A percentile compares a stretch with the other conserved stretches of the same genome.
Conservation (phyloP, 2,113 vertebrate species). For the Cynoglossus semilaevis region DNA sequence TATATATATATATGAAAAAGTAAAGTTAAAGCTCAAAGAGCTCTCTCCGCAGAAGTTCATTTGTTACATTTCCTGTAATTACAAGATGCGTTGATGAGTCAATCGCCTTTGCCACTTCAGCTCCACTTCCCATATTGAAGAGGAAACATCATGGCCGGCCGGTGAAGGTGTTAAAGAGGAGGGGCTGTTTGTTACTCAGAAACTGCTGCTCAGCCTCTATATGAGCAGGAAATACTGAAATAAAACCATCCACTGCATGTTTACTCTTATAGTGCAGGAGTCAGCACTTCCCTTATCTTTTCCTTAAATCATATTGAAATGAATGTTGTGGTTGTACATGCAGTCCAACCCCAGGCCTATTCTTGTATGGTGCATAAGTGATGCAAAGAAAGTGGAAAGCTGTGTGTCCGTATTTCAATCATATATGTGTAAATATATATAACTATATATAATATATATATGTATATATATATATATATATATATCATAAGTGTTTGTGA, state of each 20-base stretch:
- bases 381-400: no score
- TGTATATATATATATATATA: no score
- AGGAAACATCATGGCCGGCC: constrained; percentile 57
- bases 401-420: neutral
- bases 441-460: no score
- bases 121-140: constrained; percentile 63
- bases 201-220: constrained; percentile 8
- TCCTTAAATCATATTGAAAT: neutral
- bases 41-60: constrained; percentile 18
- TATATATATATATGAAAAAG: no score
- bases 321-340: constrained; percentile 8
- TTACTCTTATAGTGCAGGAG: neutral
- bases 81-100: constrained; percentile 55
- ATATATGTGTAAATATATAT: no score
- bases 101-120: constrained; percentile 43
- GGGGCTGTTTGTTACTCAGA: constrained; percentile 42
- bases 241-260: neutral
- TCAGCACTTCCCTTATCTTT: neutral
- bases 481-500: neutral
- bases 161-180: constrained; percentile 56
- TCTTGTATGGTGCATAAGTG: neutral
- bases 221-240: constrained; percentile 24
- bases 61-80: constrained; percentile 57
- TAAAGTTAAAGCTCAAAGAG: constrained; percentile 8
- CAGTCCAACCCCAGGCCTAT: neutral